A percentile compares a stretch with the other conserved stretches of the same genome.
These are phyloP conservation scores for Petromus typicus DNA, from an alignment of 2,113 vertebrate species.

Conservation along the genomic window DNA sequence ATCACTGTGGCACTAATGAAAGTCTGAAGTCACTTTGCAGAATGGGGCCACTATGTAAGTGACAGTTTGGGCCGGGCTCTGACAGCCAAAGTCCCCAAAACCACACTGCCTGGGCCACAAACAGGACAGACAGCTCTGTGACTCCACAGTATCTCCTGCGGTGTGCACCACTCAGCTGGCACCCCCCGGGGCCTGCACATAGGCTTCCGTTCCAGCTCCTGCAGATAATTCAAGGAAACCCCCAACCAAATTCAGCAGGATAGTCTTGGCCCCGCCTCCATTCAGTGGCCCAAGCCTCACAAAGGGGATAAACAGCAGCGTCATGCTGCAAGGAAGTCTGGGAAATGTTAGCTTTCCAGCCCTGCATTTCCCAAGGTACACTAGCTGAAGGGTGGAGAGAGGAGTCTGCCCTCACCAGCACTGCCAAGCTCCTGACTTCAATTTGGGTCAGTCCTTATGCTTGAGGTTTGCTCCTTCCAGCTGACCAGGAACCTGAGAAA, in stretches of 20 bases:
- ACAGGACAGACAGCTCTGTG: neutral
- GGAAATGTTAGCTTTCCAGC: neutral
- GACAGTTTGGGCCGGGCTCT: neutral
- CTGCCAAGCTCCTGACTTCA: neutral
- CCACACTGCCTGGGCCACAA: neutral
- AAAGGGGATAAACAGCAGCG: neutral
- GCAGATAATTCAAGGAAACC: neutral
- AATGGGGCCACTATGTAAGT: neutral
- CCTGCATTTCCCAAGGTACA: neutral
- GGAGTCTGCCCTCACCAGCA: neutral
- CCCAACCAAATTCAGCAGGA: neutral
- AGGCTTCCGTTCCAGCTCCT: neutral
- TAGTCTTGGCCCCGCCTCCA: neutral
- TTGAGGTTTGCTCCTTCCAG: neutral
- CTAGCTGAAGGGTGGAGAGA: neutral
- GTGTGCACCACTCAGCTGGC: neutral
- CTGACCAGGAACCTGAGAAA: neutral
- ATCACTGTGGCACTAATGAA: neutral
- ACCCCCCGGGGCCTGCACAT: neutral
- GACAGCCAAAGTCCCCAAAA: neutral
- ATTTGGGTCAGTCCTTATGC: neutral
- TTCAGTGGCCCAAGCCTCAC: neutral
- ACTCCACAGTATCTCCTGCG: accelerated
- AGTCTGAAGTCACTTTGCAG: neutral
- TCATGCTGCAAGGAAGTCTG: neutral